Conservation (phyloP, 2,888 invertebrate genomes). For the Tipula vernalis region DNA sequence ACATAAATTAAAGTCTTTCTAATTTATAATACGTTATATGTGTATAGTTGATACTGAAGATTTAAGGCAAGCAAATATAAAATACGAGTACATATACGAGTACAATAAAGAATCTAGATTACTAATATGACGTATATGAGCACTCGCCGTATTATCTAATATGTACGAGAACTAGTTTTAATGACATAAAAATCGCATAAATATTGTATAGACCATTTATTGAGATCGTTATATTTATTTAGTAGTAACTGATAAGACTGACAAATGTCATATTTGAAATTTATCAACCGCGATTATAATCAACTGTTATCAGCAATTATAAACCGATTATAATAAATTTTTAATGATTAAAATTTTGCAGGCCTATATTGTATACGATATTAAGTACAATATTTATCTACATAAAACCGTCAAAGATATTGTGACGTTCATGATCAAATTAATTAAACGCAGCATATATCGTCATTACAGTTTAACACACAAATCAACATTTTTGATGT, state of each 20-base stretch:
- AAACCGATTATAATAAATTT: no score
- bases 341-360: not conserved
- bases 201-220: not conserved
- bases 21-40: not conserved
- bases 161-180: not conserved
- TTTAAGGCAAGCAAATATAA: not conserved
- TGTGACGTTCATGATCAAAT: no score
- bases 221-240: not conserved
- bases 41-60: not conserved
- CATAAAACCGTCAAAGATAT: no score
- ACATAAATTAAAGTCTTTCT: not conserved
- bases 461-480: no score
- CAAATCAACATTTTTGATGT: no score
- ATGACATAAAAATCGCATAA: not conserved
- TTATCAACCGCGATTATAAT: not conserved
- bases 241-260: not conserved
- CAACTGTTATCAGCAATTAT: no score
- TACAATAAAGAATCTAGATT: not conserved
- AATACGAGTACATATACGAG: not conserved
- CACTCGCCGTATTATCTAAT: not conserved
- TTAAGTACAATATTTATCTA: no score
- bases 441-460: no score
- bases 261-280: not conserved
- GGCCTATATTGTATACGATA: no score
- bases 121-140: not conserved